Conservation (phyloP, 2,113 vertebrate genomes). For the Scytalopus superciliaris region DNA sequence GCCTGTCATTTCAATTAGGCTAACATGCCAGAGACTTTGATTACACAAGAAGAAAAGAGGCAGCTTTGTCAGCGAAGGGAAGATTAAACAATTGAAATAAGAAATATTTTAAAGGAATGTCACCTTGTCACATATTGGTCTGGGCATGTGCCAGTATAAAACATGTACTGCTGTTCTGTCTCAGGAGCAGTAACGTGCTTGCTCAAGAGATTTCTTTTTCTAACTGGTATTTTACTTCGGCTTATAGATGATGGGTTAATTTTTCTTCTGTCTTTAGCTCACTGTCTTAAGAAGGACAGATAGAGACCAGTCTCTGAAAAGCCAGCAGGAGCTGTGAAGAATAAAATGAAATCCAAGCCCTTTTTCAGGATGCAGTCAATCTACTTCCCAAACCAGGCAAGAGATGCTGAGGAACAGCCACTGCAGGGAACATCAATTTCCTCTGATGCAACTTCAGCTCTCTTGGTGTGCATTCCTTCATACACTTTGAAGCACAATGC, state of each 20-base stretch:
- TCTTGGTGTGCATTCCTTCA: neutral
- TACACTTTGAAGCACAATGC: neutral
- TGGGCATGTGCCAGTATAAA: neutral
- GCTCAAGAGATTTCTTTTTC: neutral
- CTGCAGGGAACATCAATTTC: neutral
- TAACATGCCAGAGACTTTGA: slow-evolving; percentile 38
- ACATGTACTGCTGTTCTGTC: neutral
- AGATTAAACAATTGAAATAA: slow-evolving; percentile 28
- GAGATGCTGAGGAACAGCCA: neutral
- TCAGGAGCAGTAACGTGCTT: neutral
- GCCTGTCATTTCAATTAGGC: slow-evolving; percentile 43
- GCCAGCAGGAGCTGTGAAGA: neutral
- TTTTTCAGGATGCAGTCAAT: neutral
- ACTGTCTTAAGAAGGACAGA: neutral
- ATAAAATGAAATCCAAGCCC: neutral
- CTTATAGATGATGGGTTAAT: neutral
- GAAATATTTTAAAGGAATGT: slow-evolving; percentile 28
- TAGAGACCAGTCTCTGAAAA: neutral
- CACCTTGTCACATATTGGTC: slow-evolving; percentile 2
- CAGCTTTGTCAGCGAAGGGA: slow-evolving; percentile 41
- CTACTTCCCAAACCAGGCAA: neutral
- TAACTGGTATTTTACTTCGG: neutral
- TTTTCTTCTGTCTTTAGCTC: neutral
- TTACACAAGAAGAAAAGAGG: neutral
- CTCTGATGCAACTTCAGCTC: neutral